Evolutionary conservation across 37 sponge, comb jelly and placozoan genomes (phyloP).

Genomic region (Amphimedon queenslandica): DNA sequence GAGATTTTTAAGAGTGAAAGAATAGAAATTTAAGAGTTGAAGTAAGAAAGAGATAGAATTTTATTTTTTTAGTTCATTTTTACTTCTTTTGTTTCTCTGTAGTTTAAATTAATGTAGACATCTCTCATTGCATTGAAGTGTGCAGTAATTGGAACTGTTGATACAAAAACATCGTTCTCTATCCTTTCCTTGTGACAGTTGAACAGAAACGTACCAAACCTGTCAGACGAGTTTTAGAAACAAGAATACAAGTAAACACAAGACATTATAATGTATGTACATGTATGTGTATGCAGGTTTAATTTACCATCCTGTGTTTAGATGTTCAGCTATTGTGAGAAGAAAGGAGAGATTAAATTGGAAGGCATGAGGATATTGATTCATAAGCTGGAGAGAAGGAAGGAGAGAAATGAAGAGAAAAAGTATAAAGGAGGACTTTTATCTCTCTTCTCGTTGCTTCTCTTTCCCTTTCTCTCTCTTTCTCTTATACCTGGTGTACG

Average conservation of each 20-base stretch:
- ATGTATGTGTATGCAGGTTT: neutral
- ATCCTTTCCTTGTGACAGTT: conserved; percentile 75
- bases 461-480: no score
- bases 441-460: no score
- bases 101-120: conserved; percentile 42
- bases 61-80: neutral
- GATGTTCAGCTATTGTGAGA: conserved; percentile 77
- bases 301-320: conserved; percentile 84
- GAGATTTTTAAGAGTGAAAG: no score
- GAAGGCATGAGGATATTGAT: conserved; percentile 82
- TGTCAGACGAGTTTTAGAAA: conserved; percentile 3
- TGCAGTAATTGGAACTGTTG: conserved; percentile 64
- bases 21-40: no score
- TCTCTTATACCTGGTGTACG: conserved; percentile 80
- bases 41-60: neutral
- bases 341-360: conserved; percentile 81
- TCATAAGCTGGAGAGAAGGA: conserved; percentile 38
- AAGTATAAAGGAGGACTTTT: no score
- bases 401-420: no score
- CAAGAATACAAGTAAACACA: no score
- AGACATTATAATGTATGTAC: neutral
- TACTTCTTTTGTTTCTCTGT: conserved; percentile 27
- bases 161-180: conserved; percentile 35
- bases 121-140: conserved; percentile 59
- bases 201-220: conserved; percentile 84